Conservation (phyloP, 2,888 invertebrate species). For the Dromius quadrimaculatus region DNA sequence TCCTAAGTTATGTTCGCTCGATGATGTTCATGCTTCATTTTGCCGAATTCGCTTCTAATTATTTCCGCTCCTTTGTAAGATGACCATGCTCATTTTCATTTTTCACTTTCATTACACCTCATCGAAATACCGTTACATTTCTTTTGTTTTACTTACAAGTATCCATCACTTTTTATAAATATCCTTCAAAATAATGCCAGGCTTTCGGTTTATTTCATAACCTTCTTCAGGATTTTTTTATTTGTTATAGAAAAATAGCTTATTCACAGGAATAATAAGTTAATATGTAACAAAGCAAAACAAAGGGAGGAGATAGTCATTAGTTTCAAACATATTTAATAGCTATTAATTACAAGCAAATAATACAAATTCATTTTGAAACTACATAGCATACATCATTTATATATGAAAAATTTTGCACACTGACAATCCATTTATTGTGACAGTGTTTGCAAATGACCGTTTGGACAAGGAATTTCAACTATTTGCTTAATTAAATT, state of each 20-base stretch:
- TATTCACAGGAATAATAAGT: no score
- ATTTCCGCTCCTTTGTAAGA: constrained; percentile 38
- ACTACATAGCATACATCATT: constrained; percentile 36
- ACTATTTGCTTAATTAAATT: constrained; percentile 60
- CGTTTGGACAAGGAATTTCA: constrained; percentile 59
- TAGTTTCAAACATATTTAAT: constrained; percentile 11
- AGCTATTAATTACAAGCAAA: constrained; percentile 11
- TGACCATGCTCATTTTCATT: constrained; percentile 19
- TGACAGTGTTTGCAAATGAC: constrained; percentile 57
- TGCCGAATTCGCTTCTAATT: constrained; percentile 46
- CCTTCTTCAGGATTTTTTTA: no score
- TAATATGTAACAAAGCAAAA: no score
- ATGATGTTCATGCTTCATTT: constrained; percentile 49
- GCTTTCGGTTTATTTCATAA: no score
- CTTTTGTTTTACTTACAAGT: no score
- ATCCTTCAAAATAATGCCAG: no score
- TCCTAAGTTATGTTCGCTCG: constrained; percentile 20
- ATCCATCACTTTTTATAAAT: no score
- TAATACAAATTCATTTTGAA: constrained; percentile 24
- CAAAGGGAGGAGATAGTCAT: constrained; percentile 1
- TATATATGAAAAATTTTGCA: constrained; percentile 44
- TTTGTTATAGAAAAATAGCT: no score
- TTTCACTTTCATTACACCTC: constrained; percentile 7
- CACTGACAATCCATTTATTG: constrained; percentile 45
- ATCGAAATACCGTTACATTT: no score